A percentile compares a stretch with the other conserved stretches of the same genome.
phyloP scores from a whole-genome alignment of 2,113 vertebrate genomes.

The Amblyornis subalaris region DNA sequence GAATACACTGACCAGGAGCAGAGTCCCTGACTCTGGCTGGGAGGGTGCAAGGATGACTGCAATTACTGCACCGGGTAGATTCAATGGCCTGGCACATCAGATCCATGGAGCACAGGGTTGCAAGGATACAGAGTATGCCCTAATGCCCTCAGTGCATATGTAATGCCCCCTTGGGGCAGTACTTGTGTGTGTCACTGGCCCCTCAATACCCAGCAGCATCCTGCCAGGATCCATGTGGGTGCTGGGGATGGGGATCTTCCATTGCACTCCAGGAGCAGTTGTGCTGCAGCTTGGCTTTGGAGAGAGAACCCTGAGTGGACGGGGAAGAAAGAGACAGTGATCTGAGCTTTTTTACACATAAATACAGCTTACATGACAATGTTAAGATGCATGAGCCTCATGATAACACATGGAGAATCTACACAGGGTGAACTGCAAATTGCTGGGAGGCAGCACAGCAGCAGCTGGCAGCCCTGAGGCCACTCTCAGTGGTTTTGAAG shows the following conservation, averaged over 20 bases:
- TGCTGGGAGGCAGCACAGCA: not conserved
- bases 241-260: not conserved
- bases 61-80: not conserved
- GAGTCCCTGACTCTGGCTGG: not conserved
- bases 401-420: not conserved
- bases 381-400: not conserved
- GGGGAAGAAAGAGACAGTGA: not conserved
- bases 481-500: not conserved
- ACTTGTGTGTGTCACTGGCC: accelerated
- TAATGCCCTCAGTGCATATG: not conserved
- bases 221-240: accelerated
- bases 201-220: accelerated
- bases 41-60: not conserved
- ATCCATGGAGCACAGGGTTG: not conserved
- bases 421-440: not conserved
- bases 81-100: not conserved
- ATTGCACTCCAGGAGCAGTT: not conserved
- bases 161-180: accelerated
- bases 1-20: not conserved
- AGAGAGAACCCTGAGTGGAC: not conserved
- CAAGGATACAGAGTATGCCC: not conserved
- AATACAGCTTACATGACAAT: not conserved
- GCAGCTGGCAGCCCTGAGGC: not conserved
- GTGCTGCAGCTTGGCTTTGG: not conserved
- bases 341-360: not conserved